A percentile compares a stretch with the other conserved stretches of the same genome.
These are phyloP conservation scores for Ammodytes dubius DNA, from an alignment of 2,113 vertebrate species.

Conservation along the genomic window DNA sequence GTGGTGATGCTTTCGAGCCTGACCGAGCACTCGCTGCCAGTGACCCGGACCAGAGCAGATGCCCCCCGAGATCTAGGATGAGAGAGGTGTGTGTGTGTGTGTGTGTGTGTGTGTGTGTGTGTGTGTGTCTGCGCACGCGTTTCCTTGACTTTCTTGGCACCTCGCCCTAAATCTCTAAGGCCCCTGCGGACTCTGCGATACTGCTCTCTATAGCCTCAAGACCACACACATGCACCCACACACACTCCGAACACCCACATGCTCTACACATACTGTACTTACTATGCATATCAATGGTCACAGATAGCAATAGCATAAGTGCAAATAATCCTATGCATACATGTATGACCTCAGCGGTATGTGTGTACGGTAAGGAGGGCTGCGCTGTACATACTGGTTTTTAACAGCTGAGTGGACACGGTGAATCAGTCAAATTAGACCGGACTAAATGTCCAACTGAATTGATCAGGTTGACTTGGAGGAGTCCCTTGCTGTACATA, in stretches of 20 bases:
- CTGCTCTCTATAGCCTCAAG: slow-evolving; percentile 58
- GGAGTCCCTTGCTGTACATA: slow-evolving; percentile 59
- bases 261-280: slow-evolving; percentile 24
- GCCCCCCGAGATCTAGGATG: slow-evolving; percentile 73
- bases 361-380: slow-evolving; percentile 48
- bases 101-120: slow-evolving; percentile 11
- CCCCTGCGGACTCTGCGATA: slow-evolving; percentile 60
- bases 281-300: slow-evolving; percentile 21
- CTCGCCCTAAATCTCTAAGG: slow-evolving; percentile 60
- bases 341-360: slow-evolving; percentile 68
- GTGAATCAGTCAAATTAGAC: slow-evolving; percentile 79
- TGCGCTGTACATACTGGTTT: slow-evolving; percentile 76
- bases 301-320: slow-evolving; percentile 10
- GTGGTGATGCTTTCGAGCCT: slow-evolving; percentile 75
- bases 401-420: slow-evolving; percentile 77
- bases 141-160: slow-evolving; percentile 68
- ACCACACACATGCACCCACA: slow-evolving; percentile 54
- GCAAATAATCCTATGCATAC: slow-evolving; percentile 53
- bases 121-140: slow-evolving; percentile 20
- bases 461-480: slow-evolving; percentile 76
- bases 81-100: slow-evolving; percentile 26
- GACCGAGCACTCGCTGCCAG: slow-evolving; percentile 70
- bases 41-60: slow-evolving; percentile 80
- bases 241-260: slow-evolving; percentile 44
- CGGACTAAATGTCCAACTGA: slow-evolving; percentile 76